phyloP scores from a whole-genome alignment of 1,140 invertebrate genomes.

The Eriocheir sinensis region DNA sequence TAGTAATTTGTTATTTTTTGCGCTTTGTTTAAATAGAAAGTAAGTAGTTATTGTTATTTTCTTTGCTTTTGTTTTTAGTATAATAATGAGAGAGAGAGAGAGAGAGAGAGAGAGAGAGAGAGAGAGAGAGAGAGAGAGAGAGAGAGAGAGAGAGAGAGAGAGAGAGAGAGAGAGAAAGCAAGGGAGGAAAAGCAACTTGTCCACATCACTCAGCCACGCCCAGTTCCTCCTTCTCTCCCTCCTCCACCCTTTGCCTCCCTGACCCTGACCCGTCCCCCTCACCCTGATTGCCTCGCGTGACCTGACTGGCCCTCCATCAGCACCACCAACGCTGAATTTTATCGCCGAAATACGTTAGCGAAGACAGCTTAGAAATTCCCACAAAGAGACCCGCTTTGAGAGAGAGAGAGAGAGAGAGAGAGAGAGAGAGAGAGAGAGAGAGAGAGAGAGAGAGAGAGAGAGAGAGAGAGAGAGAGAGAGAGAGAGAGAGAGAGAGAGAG shows the following conservation, averaged over 20 bases:
- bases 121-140: no score
- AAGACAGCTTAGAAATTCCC: background rate
- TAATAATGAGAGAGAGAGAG: no score
- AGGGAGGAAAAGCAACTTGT: no score
- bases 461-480: background rate
- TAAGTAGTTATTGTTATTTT: no score
- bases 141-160: no score
- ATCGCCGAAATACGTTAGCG: background rate
- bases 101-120: no score
- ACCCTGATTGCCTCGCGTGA: background rate
- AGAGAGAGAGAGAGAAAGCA: no score
- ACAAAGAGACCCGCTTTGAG: background rate
- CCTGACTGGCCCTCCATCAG: background rate
- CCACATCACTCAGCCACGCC: no score
- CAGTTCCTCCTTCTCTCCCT: background rate
- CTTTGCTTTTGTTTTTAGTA: no score
- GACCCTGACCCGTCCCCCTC: background rate
- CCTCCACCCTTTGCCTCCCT: background rate
- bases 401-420: constrained; percentile 4
- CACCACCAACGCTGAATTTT: background rate
- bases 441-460: background rate
- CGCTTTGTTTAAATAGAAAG: no score
- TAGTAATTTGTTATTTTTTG: no score
- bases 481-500: background rate
- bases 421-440: constrained; percentile 4